Percentiles rank a stretch among this genome's conserved stretches.
phyloP scores from a whole-genome alignment of 2,113 vertebrate species.

The Phainopepla nitens region DNA sequence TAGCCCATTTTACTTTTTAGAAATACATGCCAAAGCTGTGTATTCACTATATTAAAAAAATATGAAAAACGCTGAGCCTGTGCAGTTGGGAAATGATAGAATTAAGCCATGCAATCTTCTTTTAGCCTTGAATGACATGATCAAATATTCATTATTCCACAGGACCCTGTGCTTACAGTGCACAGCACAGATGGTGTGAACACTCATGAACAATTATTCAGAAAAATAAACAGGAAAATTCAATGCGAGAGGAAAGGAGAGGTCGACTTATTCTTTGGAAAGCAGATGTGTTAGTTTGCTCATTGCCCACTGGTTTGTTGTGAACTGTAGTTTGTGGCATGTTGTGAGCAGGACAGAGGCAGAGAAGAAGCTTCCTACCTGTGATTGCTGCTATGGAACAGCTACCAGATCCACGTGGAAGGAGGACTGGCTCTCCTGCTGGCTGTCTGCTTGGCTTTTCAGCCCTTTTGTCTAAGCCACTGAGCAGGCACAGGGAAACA shows the following conservation, averaged over 20 bases:
- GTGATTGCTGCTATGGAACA: background rate
- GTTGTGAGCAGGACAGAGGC: background rate
- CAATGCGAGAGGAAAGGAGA: background rate
- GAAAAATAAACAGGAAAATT: background rate
- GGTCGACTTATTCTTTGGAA: background rate
- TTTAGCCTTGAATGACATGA: background rate
- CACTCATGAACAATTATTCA: background rate
- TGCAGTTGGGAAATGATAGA: background rate
- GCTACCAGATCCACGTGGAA: background rate
- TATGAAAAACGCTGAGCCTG: background rate
- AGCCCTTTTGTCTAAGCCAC: background rate
- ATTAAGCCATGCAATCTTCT: background rate
- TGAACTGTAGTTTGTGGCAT: background rate
- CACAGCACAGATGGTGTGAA: slow-evolving; percentile 21
- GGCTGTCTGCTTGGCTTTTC: background rate
- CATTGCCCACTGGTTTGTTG: background rate
- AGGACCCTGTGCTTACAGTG: background rate
- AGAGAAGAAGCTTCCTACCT: background rate
- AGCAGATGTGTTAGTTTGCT: background rate
- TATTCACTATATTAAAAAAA: background rate
- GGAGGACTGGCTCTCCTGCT: background rate
- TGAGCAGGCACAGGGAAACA: background rate
- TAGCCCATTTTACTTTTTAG: background rate
- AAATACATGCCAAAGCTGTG: background rate
- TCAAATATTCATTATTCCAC: slow-evolving; percentile 50